Evolutionary conservation across 2,888 invertebrate genomes (phyloP), one percentile per base, ranked within the genome.

Genomic region (Heteromyza rotundicornis): DNA sequence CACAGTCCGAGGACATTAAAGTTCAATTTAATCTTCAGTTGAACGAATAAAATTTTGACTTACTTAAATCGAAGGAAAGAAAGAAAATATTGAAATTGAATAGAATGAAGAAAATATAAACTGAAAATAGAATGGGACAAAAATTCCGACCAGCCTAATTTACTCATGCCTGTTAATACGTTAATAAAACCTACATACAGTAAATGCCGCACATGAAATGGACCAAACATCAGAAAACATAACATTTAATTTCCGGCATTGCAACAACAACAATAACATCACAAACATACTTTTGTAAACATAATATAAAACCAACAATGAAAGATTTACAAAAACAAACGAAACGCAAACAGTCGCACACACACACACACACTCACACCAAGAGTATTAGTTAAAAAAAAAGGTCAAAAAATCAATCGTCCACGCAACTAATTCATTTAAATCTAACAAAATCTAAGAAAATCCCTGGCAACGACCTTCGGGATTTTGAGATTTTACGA

Each of bases 341-440:
- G 19, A 47, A 5, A 32, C 32, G 12, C 32, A 12, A 5, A n/a
- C 40, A 47, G 19, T 19, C 19, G 47, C 2, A 47, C 47, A 20
- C 2, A 20, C 47, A 47, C 5, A 40, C 40, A 40, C 20, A 47
- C 5, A 20, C 47, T 8, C 17, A 27, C 53, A 47, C 52, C 57
- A 55, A 32, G 55, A 57, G 59, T 22, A 61, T 60, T 60, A 60
- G 60, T 60, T 60, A 57, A 55, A 69, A 70, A 73, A 75, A 81
- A 81, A 82, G 81, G 81, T 81, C 80, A 81, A 81, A 82, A 82
- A 82, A 82, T 82, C 82, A 82, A 82, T 82, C 80, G 82, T 76
- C 79, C 80, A 81, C 79, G 78, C 80, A 81, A 82, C 82, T 82
- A 82, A 82, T 82, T 82, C 81, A 80, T 82, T 81, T 80, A 82